Percentiles rank a stretch among this genome's conserved stretches.
Conservation (phyloP, 1,140 invertebrate genomes). For the Globodera ellingtonae region DNA sequence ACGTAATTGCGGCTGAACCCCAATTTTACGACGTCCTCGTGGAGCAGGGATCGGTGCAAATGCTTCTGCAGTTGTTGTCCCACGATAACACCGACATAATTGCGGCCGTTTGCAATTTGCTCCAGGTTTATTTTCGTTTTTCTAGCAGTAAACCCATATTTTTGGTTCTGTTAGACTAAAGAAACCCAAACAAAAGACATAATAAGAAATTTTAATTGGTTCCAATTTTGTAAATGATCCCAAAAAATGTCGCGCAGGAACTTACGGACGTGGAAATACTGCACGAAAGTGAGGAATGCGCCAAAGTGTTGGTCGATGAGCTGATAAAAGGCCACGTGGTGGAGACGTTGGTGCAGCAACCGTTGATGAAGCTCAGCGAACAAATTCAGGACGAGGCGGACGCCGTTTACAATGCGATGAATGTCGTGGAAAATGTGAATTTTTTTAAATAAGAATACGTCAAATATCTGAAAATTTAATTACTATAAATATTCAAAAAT, state of each 20-base stretch:
- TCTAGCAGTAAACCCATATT: too few species aligned
- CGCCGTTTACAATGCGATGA: conserved; percentile 91
- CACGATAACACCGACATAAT: conserved; percentile 92
- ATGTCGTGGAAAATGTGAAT: conserved; percentile 58
- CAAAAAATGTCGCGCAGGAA: conserved; percentile 73
- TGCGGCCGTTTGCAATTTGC: conserved; percentile 75
- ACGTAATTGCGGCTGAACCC: conserved; percentile 89
- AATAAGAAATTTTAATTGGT: too few species aligned
- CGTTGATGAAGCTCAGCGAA: conserved; percentile 90
- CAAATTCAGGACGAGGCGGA: conserved; percentile 88
- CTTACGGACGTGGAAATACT: conserved; percentile 92
- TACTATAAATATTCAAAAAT: too few species aligned
- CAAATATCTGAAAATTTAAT: too few species aligned
- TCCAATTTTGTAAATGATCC: conserved; percentile 24
- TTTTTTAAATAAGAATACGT: conserved; percentile 7
- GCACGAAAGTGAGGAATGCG: conserved; percentile 75
- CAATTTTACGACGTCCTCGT: conserved; percentile 90
- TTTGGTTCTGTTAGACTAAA: too few species aligned
- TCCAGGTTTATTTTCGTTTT: conserved; percentile 71
- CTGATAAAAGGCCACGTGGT: conserved; percentile 83
- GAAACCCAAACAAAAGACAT: too few species aligned
- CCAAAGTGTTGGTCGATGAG: conserved; percentile 68
- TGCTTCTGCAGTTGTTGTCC: conserved; percentile 84
- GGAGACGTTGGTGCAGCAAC: conserved; percentile 83
- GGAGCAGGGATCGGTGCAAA: conserved; percentile 83